These are phyloP conservation scores for Drosophila prosaltans DNA, from an alignment of 1,140 invertebrate genomes.

Conservation along the genomic window DNA sequence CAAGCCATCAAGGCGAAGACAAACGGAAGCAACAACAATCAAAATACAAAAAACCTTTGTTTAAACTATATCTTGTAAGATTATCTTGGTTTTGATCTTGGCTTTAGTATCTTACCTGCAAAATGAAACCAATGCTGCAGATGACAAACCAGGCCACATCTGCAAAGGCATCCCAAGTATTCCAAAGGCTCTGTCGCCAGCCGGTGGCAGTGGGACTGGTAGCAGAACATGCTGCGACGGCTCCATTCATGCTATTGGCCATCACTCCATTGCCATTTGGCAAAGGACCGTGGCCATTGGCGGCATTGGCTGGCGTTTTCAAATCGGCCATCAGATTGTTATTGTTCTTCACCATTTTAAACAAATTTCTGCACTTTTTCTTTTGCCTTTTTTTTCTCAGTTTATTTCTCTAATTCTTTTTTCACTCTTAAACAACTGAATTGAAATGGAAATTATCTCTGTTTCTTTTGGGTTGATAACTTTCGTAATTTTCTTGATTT, in stretches of 20 bases:
- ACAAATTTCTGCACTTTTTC: slow-evolving; percentile 9
- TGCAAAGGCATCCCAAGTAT: slow-evolving; percentile 83
- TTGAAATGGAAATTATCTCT: slow-evolving; percentile 38
- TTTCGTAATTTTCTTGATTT: slow-evolving; percentile 43
- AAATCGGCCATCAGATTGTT: slow-evolving; percentile 49
- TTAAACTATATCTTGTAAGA: neutral
- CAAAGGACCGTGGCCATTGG: slow-evolving; percentile 38
- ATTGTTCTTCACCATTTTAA: slow-evolving; percentile 68
- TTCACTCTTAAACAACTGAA: slow-evolving; percentile 30
- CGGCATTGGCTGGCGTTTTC: slow-evolving; percentile 9
- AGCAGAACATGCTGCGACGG: neutral
- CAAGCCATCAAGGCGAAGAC: slow-evolving; percentile 39
- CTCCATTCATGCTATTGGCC: slow-evolving; percentile 12
- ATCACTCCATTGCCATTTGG: slow-evolving; percentile 56
- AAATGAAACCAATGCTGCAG: slow-evolving; percentile 84
- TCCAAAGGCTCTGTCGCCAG: slow-evolving; percentile 68
- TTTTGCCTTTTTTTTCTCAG: slow-evolving; percentile 34
- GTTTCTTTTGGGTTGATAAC: slow-evolving; percentile 19
- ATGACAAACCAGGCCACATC: slow-evolving; percentile 87
- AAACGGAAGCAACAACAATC: slow-evolving; percentile 37
- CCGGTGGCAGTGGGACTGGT: slow-evolving; percentile 4
- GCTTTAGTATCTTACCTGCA: slow-evolving; percentile 58
- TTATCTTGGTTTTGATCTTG: slow-evolving; percentile 1
- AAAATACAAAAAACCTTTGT: neutral
- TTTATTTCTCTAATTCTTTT: slow-evolving; percentile 14